phyloP scores from a whole-genome alignment of 2,797 vertebrate genomes.

The Channallabes apus region DNA sequence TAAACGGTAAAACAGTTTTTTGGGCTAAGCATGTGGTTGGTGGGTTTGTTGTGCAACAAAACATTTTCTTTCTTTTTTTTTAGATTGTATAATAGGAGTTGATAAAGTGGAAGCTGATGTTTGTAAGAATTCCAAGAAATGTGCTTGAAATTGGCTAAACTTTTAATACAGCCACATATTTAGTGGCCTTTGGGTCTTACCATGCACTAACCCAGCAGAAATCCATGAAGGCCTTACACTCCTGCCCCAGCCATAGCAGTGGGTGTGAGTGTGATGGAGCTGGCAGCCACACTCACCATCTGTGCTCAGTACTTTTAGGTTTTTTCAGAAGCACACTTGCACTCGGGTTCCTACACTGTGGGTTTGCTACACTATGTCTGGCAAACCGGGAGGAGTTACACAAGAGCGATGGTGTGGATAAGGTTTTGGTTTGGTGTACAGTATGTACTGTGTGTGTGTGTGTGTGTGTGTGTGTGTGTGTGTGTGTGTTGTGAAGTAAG shows the following conservation, averaged over 20 bases:
- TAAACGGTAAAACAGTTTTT: not conserved
- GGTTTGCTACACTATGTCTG: constrained; percentile 27
- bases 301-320: constrained; percentile 62
- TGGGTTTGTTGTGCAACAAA: not conserved
- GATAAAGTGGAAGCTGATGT: not conserved
- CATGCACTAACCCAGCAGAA: constrained; percentile 56
- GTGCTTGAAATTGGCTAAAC: not conserved
- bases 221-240: constrained; percentile 55
- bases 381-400: constrained; percentile 24
- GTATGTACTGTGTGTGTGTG: not conserved
- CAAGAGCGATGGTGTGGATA: constrained; percentile 32
- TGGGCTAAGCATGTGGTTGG: not conserved
- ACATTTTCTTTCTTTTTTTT: too few species aligned
- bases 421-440: not conserved
- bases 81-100: not conserved
- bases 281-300: constrained; percentile 68
- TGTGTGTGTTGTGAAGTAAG: not conserved
- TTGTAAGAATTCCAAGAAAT: not conserved
- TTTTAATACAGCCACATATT: not conserved
- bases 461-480: not conserved
- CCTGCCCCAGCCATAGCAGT: constrained; percentile 58
- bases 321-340: constrained; percentile 53
- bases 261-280: constrained; percentile 65
- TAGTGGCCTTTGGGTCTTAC: constrained; percentile 60
- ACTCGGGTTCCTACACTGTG: constrained; percentile 46